These are phyloP conservation scores for Ciona savignyi DNA, from an alignment of 23 tunicate genomes.

Conservation along the genomic window DNA sequence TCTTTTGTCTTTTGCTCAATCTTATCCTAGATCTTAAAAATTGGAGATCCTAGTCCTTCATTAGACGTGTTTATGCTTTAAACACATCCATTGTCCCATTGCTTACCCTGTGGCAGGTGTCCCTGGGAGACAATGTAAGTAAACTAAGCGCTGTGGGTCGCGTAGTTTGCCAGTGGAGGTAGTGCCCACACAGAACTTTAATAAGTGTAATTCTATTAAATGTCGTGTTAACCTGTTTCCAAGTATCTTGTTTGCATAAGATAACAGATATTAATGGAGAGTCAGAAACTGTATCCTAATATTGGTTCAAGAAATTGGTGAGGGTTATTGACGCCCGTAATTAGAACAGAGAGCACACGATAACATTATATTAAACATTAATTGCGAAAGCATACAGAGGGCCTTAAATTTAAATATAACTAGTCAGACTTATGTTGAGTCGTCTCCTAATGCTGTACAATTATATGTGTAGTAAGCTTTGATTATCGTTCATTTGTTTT, in stretches of 20 bases:
- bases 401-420: too few species aligned
- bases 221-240: too few species aligned
- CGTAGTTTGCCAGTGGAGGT: too few species aligned
- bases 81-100: neutral
- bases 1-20: neutral
- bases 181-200: too few species aligned
- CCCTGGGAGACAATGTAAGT: neutral
- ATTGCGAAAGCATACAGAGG: too few species aligned
- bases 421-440: too few species aligned
- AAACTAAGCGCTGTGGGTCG: too few species aligned
- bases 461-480: too few species aligned
- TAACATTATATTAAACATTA: neutral
- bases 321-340: neutral
- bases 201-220: too few species aligned
- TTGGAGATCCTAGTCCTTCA: neutral
- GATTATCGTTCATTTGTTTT: too few species aligned
- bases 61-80: neutral
- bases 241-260: neutral
- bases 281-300: neutral
- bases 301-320: neutral
- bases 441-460: too few species aligned
- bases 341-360: neutral
- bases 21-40: neutral
- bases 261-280: neutral
- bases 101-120: constrained; percentile 1